A percentile compares a stretch with the other conserved stretches of the same genome.
These are phyloP conservation scores for Drosophila insularis DNA, from an alignment of 1,140 invertebrate genomes.

Conservation along the genomic window DNA sequence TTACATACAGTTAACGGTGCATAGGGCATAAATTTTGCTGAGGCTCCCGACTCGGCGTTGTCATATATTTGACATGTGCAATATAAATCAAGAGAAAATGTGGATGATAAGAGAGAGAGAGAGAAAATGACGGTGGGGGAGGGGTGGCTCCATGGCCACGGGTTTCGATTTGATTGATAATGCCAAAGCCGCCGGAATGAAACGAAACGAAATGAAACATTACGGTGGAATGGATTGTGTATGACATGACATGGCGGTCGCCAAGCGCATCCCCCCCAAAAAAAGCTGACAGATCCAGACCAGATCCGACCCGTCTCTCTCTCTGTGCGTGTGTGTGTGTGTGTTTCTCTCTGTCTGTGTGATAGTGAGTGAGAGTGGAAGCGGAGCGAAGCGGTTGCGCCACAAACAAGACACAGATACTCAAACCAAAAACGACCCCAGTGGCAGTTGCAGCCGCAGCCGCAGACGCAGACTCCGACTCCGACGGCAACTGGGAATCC, in stretches of 20 bases:
- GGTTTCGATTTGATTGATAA: conserved; percentile 74
- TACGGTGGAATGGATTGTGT: conserved; percentile 73
- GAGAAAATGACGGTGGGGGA: background rate
- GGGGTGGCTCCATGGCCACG: conserved; percentile 1
- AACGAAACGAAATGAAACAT: conserved; percentile 74
- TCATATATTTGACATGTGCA: conserved; percentile 76
- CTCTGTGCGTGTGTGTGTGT: conserved; percentile 23
- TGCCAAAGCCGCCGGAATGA: conserved; percentile 50
- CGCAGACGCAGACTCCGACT: background rate
- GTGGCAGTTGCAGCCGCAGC: background rate
- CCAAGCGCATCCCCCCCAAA: conserved; percentile 56
- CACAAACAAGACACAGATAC: background rate
- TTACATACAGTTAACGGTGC: conserved; percentile 62
- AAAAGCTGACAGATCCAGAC: conserved; percentile 27
- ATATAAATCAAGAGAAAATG: conserved; percentile 73
- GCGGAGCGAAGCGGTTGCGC: conserved; percentile 64
- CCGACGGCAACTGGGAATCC: conserved; percentile 13
- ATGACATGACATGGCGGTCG: conserved; percentile 67
- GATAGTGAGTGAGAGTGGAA: conserved; percentile 33
- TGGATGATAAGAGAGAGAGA: background rate
- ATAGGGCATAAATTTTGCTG: conserved; percentile 67
- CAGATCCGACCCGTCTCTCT: background rate
- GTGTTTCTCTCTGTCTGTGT: conserved; percentile 11
- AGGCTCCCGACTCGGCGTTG: conserved; percentile 42
- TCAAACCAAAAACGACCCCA: background rate